phyloP scores from a whole-genome alignment of 1,140 invertebrate species.

The Caenorhabditis latens region DNA sequence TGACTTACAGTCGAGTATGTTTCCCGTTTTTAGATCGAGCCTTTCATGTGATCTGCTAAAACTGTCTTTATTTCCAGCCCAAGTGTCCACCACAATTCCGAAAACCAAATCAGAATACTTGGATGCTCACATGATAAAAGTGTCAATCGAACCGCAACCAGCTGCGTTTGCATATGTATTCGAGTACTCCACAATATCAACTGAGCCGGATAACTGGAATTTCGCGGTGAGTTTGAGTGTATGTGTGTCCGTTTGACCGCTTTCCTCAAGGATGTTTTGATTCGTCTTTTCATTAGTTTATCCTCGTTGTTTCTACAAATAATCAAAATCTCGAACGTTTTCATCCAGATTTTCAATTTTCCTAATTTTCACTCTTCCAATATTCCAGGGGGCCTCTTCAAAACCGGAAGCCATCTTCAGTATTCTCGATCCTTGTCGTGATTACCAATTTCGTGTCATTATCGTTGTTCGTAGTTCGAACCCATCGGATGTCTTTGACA shows the following conservation, averaged over 20 bases:
- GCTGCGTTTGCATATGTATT: slow-evolving; percentile 60
- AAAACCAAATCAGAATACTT: slow-evolving; percentile 49
- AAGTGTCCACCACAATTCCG: slow-evolving; percentile 13
- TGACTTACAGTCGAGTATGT: neutral
- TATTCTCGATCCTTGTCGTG: slow-evolving; percentile 64
- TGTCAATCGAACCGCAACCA: slow-evolving; percentile 31
- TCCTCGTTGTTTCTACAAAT: no score
- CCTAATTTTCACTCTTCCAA: no score
- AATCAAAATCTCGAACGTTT: no score
- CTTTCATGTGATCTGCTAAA: neutral
- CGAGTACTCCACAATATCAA: slow-evolving; percentile 60
- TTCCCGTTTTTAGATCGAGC: neutral
- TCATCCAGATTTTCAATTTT: no score
- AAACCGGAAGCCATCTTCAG: slow-evolving; percentile 58
- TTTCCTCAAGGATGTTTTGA: no score
- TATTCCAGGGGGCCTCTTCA: slow-evolving; percentile 62
- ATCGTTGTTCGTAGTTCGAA: slow-evolving; percentile 56
- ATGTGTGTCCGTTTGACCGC: no score
- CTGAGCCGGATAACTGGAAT: slow-evolving; percentile 61
- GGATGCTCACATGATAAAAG: slow-evolving; percentile 58
- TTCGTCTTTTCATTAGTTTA: no score
- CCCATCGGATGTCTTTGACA: slow-evolving; percentile 53
- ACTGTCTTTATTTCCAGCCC: neutral
- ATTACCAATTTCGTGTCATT: slow-evolving; percentile 65
- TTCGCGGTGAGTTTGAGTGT: slow-evolving; percentile 46